Evolutionary conservation across 2,797 vertebrate species (phyloP).

Genomic region (Heterohyrax brucei): DNA sequence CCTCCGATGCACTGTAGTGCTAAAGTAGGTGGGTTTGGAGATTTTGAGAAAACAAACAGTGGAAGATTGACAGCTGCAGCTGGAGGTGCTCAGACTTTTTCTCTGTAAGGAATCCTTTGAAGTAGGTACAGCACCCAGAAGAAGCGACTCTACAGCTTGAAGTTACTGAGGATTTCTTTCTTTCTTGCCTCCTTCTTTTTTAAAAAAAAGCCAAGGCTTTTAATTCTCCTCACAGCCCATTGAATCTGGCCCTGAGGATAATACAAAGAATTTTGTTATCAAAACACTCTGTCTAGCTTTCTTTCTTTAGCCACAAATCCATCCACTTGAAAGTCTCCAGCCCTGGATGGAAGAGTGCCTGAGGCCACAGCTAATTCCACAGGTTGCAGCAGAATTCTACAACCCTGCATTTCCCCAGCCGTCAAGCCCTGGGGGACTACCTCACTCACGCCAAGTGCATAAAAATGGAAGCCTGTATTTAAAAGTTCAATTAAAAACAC

Average conservation of each 20-base stretch:
- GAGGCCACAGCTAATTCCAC: neutral
- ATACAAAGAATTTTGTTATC: neutral
- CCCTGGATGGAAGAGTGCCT: rapidly evolving
- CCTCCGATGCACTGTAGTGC: neutral
- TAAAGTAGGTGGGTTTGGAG: too few relatives aligned
- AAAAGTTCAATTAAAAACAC: neutral
- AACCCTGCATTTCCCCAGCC: neutral
- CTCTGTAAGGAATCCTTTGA: neutral
- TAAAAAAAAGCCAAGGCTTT: neutral
- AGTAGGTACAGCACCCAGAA: too few relatives aligned
- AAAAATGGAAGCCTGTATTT: neutral
- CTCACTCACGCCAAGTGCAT: neutral
- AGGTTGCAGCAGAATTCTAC: neutral
- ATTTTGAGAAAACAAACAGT: neutral
- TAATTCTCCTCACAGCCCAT: neutral
- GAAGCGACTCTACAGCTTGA: neutral
- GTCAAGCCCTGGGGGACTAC: neutral
- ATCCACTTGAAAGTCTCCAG: neutral
- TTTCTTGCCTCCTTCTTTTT: neutral
- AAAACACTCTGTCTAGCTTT: neutral
- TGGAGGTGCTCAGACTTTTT: neutral
- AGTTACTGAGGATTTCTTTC: neutral
- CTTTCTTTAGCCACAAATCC: neutral
- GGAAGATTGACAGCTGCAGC: rapidly evolving
- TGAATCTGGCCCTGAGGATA: neutral